These are phyloP conservation scores for Micropoecilia bifurca DNA, from an alignment of 2,797 vertebrate species.

Conservation along the genomic window DNA sequence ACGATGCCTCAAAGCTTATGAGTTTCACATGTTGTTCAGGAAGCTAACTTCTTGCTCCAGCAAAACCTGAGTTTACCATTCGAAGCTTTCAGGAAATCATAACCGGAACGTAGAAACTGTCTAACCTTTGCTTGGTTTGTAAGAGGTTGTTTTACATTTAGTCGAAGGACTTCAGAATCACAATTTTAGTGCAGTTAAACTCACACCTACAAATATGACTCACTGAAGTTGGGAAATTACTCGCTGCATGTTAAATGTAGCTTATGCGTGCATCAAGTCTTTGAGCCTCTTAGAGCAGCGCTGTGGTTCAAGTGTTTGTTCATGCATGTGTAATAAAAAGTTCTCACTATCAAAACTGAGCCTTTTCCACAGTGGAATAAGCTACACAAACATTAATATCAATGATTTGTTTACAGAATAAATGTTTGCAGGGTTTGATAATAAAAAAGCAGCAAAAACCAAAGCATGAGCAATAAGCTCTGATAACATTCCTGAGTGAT, in stretches of 20 bases:
- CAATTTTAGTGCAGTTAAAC: conserved; percentile 14
- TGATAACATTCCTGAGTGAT: conserved; percentile 56
- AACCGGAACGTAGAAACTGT: neutral
- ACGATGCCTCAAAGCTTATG: neutral
- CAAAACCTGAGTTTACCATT: neutral
- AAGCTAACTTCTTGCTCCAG: neutral
- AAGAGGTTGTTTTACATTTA: neutral
- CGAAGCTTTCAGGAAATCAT: neutral
- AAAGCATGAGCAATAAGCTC: conserved; percentile 29
- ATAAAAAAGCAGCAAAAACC: conserved; percentile 26
- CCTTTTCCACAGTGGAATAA: neutral
- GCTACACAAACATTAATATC: conserved; percentile 28
- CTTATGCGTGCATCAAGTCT: neutral
- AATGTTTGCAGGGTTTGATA: conserved; percentile 19
- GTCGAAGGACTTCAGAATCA: conserved; percentile 3
- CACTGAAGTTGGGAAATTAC: neutral
- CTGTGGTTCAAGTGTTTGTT: neutral
- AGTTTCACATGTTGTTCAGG: neutral
- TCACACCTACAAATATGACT: conserved; percentile 6
- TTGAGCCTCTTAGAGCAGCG: neutral
- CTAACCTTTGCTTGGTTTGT: neutral
- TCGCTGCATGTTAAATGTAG: neutral
- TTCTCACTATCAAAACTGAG: neutral
- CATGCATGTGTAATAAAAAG: neutral
- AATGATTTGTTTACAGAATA: conserved; percentile 24